Evolutionary conservation across 2,113 vertebrate genomes (phyloP), one percentile per base, ranked within the genome.

Genomic region (Alethe diademata): DNA sequence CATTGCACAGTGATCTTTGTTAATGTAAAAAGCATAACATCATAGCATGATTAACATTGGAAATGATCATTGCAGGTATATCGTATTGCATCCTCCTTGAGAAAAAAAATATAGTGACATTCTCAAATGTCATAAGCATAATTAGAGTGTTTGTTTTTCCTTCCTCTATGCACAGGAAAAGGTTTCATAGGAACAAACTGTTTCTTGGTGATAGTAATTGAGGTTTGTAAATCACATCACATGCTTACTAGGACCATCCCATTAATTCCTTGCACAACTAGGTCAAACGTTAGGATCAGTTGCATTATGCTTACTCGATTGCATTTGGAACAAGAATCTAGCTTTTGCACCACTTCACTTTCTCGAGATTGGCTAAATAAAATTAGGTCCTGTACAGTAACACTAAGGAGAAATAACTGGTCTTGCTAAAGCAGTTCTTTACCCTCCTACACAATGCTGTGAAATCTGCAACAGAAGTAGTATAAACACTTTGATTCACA

Each of bases 101-200:
- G 18, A 43, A 86, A 76, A 85, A 76, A 78, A 19, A 43, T 1
- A n/a, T 1, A 81, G 14, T 80, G 38, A 48, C 56, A 60, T 58
- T 95, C 75, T 73, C 61, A 95, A 88, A 92, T 64, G 56, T 69
- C 73, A 60, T 43, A 43, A 78, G 51, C 88, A 86, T 58, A 92
- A 90, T 80, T 69, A 57, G 5, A 61, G 19, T 60, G 76, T 60
- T 84, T 78, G 10, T 50, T 92, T 91, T 88, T 60, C 50, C 15
- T 78, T 84, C 43, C 22, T 80, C 40, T 79, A 8, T 14, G 74
- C 8, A 48, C 18, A 78, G 45, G 25, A 45, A 86, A 62, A 86
- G 38, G 7, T 54, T 94, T 86, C 15, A 54, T 51, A 22, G 78
- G 35, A 86, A 82, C 38, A 83, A 92, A 71, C 40, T 42, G 2